A percentile compares a stretch with the other conserved stretches of the same genome.
Conservation (phyloP, 2,113 vertebrate genomes). For the Bucco capensis region DNA sequence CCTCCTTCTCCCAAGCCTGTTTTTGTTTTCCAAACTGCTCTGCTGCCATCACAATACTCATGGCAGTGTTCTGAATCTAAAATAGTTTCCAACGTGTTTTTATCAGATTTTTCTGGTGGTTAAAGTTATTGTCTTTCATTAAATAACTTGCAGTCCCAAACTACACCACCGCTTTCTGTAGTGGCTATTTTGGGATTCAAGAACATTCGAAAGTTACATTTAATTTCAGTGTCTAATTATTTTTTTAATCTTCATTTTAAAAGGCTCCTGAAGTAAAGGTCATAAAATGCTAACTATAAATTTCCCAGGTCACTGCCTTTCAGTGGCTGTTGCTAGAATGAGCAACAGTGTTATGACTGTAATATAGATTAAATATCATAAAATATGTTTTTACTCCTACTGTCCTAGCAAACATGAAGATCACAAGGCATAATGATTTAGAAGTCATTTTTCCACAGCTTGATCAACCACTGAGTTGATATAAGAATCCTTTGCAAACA, state of each 20-base stretch:
- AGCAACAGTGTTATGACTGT: neutral
- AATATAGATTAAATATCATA: neutral
- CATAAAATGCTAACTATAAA: conserved; percentile 15
- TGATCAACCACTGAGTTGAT: neutral
- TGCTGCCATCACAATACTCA: too few relatives aligned
- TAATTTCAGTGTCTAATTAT: conserved; percentile 26
- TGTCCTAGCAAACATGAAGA: neutral
- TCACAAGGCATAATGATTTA: neutral
- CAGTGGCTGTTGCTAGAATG: neutral
- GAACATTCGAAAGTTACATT: conserved; percentile 34
- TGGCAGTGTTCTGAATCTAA: neutral
- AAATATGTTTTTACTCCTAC: neutral
- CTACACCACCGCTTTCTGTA: neutral
- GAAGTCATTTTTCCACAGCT: neutral
- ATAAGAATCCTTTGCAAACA: neutral
- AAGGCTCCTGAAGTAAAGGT: conserved; percentile 25
- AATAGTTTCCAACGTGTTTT: conserved; percentile 16
- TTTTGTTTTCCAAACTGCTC: too few relatives aligned
- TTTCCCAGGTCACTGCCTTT: conserved; percentile 18
- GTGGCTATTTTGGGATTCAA: conserved; percentile 27
- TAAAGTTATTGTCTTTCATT: conserved; percentile 28
- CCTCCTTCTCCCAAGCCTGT: too few relatives aligned
- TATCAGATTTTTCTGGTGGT: conserved; percentile 1
- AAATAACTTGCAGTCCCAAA: conserved; percentile 15
- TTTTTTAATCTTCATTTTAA: conserved; percentile 23